Evolutionary conservation across 1,140 invertebrate genomes (phyloP).

Genomic region (Chironomus tepperi): DNA sequence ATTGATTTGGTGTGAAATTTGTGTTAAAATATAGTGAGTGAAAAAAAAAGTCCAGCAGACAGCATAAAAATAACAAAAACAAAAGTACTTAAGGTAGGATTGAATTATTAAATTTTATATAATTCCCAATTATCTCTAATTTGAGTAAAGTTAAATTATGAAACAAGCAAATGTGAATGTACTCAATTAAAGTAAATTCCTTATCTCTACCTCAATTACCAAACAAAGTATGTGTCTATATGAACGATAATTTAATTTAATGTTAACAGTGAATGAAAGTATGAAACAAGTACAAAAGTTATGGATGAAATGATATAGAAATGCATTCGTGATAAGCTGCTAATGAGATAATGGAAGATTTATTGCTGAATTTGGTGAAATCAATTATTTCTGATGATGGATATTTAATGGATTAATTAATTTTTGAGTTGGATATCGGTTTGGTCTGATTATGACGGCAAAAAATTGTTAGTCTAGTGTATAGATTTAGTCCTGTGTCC

Average conservation of each 20-base stretch:
- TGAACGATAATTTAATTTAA: constrained; percentile 9
- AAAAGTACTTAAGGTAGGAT: neutral
- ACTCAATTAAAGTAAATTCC: neutral
- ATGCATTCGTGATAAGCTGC: too few relatives aligned
- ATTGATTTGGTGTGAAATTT: neutral
- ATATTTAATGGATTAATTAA: too few relatives aligned
- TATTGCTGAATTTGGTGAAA: too few relatives aligned
- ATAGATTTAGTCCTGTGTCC: too few relatives aligned
- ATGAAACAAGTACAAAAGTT: neutral
- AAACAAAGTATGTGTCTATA: neutral
- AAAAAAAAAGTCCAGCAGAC: neutral
- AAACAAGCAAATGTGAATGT: neutral
- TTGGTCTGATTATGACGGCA: too few relatives aligned
- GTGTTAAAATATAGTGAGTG: neutral
- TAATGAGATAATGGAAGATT: too few relatives aligned
- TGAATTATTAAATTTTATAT: neutral
- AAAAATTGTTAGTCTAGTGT: too few relatives aligned
- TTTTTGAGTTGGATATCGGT: too few relatives aligned
- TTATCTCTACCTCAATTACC: neutral
- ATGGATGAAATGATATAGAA: too few relatives aligned
- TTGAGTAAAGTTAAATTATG: neutral
- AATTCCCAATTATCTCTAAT: neutral
- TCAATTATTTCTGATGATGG: too few relatives aligned
- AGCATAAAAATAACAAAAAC: too few relatives aligned
- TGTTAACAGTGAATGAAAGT: neutral